These are phyloP conservation scores for Cyanocitta stelleri DNA, from an alignment of 2,113 vertebrate genomes.

Conservation along the genomic window DNA sequence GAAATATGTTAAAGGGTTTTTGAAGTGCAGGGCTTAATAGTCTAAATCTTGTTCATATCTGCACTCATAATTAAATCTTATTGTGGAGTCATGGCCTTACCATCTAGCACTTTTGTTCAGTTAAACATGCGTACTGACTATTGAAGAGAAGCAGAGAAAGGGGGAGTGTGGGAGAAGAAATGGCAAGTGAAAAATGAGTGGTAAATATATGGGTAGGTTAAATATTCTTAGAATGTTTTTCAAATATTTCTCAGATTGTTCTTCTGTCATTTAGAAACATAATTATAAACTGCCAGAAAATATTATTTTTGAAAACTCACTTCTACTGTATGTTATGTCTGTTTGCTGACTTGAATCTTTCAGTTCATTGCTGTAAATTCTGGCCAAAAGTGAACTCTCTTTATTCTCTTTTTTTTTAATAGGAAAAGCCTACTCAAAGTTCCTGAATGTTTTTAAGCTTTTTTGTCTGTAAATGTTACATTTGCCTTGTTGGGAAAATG, in stretches of 20 bases:
- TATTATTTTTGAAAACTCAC: not conserved
- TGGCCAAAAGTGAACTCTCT: not conserved
- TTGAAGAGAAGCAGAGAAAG: constrained; percentile 48
- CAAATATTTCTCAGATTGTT: not conserved
- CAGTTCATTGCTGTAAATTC: not conserved
- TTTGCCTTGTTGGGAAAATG: not conserved
- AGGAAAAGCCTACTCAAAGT: not conserved
- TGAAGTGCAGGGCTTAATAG: constrained; percentile 74
- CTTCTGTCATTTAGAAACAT: not conserved
- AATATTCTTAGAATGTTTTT: not conserved
- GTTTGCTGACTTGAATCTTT: not conserved
- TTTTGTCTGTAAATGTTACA: not conserved
- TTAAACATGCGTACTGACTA: constrained; percentile 39
- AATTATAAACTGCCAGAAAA: not conserved
- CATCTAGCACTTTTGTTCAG: constrained; percentile 60
- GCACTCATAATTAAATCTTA: constrained; percentile 78
- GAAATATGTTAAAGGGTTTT: constrained; percentile 85
- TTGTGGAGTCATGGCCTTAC: constrained; percentile 70
- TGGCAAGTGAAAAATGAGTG: constrained; percentile 13
- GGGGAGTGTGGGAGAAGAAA: not conserved
- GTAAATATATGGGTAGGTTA: not conserved
- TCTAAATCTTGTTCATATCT: constrained; percentile 79
- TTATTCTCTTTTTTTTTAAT: not conserved
- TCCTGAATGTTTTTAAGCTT: not conserved
- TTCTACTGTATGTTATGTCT: not conserved